Base-by-base conservation (phyloP, 2,113 vertebrate species). In the Sturnira hondurensis region DNA sequence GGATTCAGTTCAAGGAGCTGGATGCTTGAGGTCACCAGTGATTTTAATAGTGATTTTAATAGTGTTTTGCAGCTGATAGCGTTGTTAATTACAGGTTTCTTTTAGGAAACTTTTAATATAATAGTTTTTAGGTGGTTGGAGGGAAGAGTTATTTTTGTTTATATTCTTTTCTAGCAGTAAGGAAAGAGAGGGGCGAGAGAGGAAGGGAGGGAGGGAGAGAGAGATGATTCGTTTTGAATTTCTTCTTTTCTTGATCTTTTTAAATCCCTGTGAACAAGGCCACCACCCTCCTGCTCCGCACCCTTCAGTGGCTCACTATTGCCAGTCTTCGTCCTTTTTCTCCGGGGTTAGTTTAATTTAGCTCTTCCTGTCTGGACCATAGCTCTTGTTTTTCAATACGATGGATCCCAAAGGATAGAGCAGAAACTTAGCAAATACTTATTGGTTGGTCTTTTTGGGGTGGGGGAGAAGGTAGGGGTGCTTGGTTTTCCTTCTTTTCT, bases 1-100 rank as follows among this genome's bases (percentile, higher is more conserved):
- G 41, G 73, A 28, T 61, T 81, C 86, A 14, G 77, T 90, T 95
- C 88, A 63, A 65, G 91, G 91, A 91, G 43, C 92, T 36, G 52
- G n/a, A 10, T n/a, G 5, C 86, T 61, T 15, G 67, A 83, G 91
- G 54, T 93, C 65, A 38, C 67, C 22, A 7, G 52, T 50, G 93
- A 78, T 71, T 56, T 71, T 24, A 43, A 20, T 41, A 7, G 52
- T 50, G 93, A 78, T 71, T 56, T 71, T 24, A 43, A 20, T 41
- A 36, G n/a, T 28, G 24, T 82, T 93, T 74, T 65, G 65, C 65
- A 56, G n/a, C 52, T 12, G 80, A 86, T 78, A 71, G n/a, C 58
- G 20, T 47, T 45, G 47, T 70, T 52, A n/a, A 50, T 54, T 20
- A 54, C 52, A 4, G 5, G 5, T 67, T 94, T 90, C 52, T 63